Base-by-base conservation (phyloP, 2,113 vertebrate genomes). In the Amazona guildingii region DNA sequence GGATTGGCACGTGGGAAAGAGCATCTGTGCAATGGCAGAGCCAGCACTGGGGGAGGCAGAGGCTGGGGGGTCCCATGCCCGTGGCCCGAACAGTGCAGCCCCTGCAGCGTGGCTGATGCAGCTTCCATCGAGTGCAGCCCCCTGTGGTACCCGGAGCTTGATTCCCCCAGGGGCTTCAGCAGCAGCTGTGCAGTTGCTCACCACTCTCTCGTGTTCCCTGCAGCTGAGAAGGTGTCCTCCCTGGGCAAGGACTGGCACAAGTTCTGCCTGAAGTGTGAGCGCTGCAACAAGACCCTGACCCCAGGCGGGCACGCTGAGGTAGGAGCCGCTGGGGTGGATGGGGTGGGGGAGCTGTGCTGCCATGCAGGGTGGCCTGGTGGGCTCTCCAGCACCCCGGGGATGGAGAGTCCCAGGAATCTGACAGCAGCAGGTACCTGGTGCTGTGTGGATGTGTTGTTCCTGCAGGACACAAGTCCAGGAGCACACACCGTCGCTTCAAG, bases 231-330 rank as follows among this genome's bases (percentile, higher is more conserved):
- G 86, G 99, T 99, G 81, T 98, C 99, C 12, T 99, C 99, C 69
- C 96, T 99, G 88, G 99, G 99, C 61, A 99, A 99, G 92, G 99
- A 99, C 87, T 99, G 99, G 99, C 99, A 99, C 98, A 99, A 99
- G 94, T 99, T 99, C 96, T 99, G 99, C 94, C 98, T 99, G 94
- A 99, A 99, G 92, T 99, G 99, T 8, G 99, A 99, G 91, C 99
- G 98, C 90, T 99, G 99, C 97, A 99, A 88, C 98, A 99, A 99
- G 98, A 99, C 98, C 4, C 88, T 99, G 97, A 99, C 98, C 4
- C 98, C 99, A 0, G 99, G 99, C 1, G 98, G 99, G 85, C 99
- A 99, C 0, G 99, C 99, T 0, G 99, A 99, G 99, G 99, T 99
- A 85, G 97, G 98, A 80, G 59, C 48, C 0, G 11, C 11, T 4